These are phyloP conservation scores for Leptinotarsa texana DNA, from an alignment of 1,140 invertebrate genomes.

Conservation along the genomic window DNA sequence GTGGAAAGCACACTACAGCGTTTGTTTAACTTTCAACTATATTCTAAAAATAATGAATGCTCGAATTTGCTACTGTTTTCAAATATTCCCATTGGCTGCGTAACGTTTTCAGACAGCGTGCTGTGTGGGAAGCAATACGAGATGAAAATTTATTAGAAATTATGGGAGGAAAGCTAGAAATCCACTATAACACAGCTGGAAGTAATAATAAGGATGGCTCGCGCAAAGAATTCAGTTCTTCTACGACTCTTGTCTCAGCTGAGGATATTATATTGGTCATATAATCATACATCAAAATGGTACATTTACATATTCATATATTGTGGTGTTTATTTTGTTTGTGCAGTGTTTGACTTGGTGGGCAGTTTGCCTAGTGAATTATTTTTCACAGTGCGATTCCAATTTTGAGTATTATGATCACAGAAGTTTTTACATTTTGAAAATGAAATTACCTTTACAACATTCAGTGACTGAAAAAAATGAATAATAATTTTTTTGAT, in stretches of 20 bases:
- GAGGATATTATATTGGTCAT: not conserved
- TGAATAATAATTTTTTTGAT: no score
- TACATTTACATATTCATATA: conserved; percentile 3
- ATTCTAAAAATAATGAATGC: conserved; percentile 28
- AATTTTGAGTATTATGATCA: no score
- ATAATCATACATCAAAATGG: conserved; percentile 20
- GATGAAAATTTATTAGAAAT: conserved; percentile 25
- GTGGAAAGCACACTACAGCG: conserved; percentile 5
- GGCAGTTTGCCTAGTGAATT: not conserved
- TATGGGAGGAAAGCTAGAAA: conserved; percentile 28
- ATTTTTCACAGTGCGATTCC: no score
- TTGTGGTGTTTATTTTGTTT: conserved; percentile 13
- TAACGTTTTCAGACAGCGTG: conserved; percentile 8
- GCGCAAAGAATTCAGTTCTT: conserved; percentile 22
- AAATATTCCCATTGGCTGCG: conserved; percentile 23
- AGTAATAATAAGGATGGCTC: conserved; percentile 22
- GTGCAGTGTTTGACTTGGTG: conserved; percentile 13
- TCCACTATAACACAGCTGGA: conserved; percentile 26
- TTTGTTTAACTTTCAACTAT: conserved; percentile 14
- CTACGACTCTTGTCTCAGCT: conserved; percentile 8
- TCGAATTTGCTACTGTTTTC: conserved; percentile 27
- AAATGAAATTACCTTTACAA: no score
- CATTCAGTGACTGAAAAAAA: no score
- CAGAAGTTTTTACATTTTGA: no score
- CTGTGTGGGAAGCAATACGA: conserved; percentile 17